Evolutionary conservation across 2,888 invertebrate species (phyloP).

Genomic region (Apocheima hispidaria): DNA sequence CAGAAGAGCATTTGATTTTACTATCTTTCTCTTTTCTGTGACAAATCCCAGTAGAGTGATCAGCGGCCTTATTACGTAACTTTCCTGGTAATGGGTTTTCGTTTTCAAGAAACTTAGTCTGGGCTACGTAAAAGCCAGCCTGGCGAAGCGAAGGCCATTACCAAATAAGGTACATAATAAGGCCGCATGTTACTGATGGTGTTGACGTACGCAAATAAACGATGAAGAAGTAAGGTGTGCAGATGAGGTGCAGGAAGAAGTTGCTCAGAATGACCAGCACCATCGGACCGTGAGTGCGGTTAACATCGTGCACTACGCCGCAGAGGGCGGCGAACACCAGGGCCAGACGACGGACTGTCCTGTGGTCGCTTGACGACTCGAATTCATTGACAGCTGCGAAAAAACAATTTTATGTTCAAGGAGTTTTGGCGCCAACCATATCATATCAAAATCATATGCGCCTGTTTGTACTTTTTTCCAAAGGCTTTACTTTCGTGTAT

Average conservation of each 20-base stretch:
- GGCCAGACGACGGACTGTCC: not conserved
- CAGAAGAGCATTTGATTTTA: too few species aligned
- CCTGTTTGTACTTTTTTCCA: too few species aligned
- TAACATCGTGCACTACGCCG: not conserved
- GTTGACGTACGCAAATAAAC: slow-evolving; percentile 56
- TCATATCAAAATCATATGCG: too few species aligned
- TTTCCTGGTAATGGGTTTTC: too few species aligned
- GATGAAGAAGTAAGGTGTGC: slow-evolving; percentile 71
- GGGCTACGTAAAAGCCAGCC: too few species aligned
- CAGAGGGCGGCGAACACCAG: slow-evolving; percentile 1
- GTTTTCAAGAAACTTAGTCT: too few species aligned
- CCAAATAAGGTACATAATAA: too few species aligned
- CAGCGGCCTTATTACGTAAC: too few species aligned
- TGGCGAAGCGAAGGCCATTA: too few species aligned
- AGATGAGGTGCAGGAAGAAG: slow-evolving; percentile 63
- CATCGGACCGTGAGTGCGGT: slow-evolving; percentile 53
- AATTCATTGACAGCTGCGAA: not conserved
- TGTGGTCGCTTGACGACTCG: not conserved
- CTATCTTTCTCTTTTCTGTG: too few species aligned
- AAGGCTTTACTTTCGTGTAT: too few species aligned
- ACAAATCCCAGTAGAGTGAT: too few species aligned
- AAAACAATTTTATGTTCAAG: not conserved
- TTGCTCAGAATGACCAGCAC: slow-evolving; percentile 63
- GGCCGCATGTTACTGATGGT: not conserved
- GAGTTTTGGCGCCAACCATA: not conserved